phyloP scores from a whole-genome alignment of 1,140 invertebrate species.

The Holcopasites calliopsidis region DNA sequence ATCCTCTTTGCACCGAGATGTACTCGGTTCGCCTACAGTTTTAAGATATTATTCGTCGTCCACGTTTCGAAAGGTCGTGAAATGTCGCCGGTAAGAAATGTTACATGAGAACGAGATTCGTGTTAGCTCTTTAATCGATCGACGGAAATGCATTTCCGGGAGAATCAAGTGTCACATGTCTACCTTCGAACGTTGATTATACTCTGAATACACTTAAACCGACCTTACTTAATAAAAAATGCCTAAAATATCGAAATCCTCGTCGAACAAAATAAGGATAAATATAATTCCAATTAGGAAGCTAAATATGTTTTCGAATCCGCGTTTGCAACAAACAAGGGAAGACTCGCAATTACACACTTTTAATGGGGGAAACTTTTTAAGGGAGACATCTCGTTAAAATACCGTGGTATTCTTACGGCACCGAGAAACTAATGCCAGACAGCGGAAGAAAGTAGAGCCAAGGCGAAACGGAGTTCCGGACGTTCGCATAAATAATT shows the following conservation, averaged over 20 bases:
- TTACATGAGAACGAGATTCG: too few relatives aligned
- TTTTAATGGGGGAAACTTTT: conserved; percentile 45
- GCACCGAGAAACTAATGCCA: background rate
- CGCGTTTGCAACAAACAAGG: background rate
- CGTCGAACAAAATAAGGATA: background rate
- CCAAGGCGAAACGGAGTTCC: conserved; percentile 9
- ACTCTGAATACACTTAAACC: too few relatives aligned
- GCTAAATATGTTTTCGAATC: conserved; percentile 6
- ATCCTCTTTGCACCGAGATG: conserved; percentile 46
- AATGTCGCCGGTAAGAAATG: too few relatives aligned
- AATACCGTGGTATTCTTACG: background rate
- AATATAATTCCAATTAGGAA: conserved; percentile 28
- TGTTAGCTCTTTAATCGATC: too few relatives aligned
- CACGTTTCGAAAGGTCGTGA: background rate
- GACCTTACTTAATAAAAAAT: background rate
- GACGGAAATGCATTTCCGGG: too few relatives aligned
- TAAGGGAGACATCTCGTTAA: conserved; percentile 46
- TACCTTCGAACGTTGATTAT: too few relatives aligned
- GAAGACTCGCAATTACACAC: conserved; percentile 29
- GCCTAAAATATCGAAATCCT: background rate
- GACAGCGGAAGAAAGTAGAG: background rate
- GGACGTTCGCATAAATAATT: conserved; percentile 26
- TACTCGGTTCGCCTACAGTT: conserved; percentile 30
- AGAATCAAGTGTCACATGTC: too few relatives aligned
- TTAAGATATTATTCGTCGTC: conserved; percentile 46